Evolutionary conservation across 2,888 invertebrate genomes (phyloP), one percentile per base, ranked within the genome.

Genomic region (Pandemis cinnamomeana): DNA sequence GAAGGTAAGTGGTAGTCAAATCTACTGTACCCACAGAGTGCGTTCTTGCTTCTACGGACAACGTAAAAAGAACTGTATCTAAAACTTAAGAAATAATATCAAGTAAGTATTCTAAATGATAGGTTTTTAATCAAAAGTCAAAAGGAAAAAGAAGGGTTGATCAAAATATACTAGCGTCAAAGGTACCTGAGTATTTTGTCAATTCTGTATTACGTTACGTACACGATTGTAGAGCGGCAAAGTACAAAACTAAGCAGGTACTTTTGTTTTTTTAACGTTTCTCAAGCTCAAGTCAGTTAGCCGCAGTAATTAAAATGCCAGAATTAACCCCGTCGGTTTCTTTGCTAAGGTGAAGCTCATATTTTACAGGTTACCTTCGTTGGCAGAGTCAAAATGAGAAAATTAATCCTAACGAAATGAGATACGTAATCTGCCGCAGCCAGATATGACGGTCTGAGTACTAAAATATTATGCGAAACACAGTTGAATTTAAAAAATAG

Each of bases 341-440:
- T 42, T 61, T 61, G 41, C 41, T 3, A n/a, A 20, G 15, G 13
- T 42, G 61, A 61, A 20, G 42, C 61, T 72, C 67, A 58, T 58
- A 71, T 74, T 71, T 41, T 51, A 36, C 58, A 51, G 60, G 66
- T 67, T 61, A 69, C 58, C 72, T 68, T 36, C 71, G 62, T 46
- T 15, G 71, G 36, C 67, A 20, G 67, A 71, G 66, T 61, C 67
- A 67, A 67, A 67, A 60, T 74, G 70, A 67, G 55, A 67, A 74
- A 67, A 53, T 61, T 74, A 74, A 71, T 74, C 74, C 70, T 20
- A 53, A 62, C 62, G 67, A 44, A 74, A 74, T 71, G 70, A 67
- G 71, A 74, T 66, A 71, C 53, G 67, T 74, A 74, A 73, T 73
- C 64, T 73, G 66, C 36, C 42, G 60, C 44, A 51, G 48, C 15